Evolutionary conservation across 53 echinoderm and acorn worm species (phyloP).

Genomic region (Actinopyga echinites): DNA sequence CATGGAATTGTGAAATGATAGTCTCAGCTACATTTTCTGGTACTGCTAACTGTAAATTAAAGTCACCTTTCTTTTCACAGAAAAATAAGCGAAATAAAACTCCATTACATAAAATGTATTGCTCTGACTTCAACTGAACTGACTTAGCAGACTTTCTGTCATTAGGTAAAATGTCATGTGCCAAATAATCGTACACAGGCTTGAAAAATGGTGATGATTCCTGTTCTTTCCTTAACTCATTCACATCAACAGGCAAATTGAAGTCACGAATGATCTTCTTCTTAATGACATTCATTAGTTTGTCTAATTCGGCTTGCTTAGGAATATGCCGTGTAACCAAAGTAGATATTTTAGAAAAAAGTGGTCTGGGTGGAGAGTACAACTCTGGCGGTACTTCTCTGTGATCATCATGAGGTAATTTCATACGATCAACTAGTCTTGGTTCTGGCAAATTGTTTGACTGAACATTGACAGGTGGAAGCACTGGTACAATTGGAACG

Average conservation of each 20-base stretch:
- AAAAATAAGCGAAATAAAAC: too few relatives aligned
- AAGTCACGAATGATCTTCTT: slow-evolving; percentile 1
- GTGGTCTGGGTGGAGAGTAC: neutral
- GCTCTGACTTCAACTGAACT: neutral
- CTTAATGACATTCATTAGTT: too few relatives aligned
- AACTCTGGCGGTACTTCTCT: neutral
- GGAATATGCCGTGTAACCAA: neutral
- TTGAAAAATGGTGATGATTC: too few relatives aligned
- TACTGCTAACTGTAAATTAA: too few relatives aligned
- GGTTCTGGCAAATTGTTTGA: neutral
- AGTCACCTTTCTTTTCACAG: too few relatives aligned
- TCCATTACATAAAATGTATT: too few relatives aligned
- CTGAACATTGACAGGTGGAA: neutral
- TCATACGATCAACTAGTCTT: neutral
- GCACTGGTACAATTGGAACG: neutral
- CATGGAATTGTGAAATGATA: neutral
- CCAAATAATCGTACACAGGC: too few relatives aligned
- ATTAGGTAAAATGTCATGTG: too few relatives aligned
- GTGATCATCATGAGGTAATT: neutral
- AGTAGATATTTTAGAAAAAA: too few relatives aligned
- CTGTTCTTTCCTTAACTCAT: too few relatives aligned
- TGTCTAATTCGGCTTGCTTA: neutral
- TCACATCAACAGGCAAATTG: neutral
- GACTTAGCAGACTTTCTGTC: neutral
- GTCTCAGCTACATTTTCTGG: too few relatives aligned